Evolutionary conservation across 2,113 vertebrate genomes (phyloP), one percentile per base, ranked within the genome.

Genomic region (Oreotrochilus melanogaster): DNA sequence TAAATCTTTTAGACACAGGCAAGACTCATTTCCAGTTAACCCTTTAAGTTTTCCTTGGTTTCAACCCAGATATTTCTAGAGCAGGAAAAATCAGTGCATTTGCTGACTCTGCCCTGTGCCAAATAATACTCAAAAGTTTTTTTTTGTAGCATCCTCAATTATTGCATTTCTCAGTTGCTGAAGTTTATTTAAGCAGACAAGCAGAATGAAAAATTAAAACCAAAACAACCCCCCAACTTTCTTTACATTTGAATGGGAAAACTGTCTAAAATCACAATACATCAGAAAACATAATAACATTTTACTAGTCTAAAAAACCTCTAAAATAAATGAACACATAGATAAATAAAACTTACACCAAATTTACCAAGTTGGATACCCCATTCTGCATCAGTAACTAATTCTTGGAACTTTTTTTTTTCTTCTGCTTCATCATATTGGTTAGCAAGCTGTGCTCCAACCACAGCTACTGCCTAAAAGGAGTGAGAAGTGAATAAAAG

Each of bases 311-410:
- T n/a, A 73, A 85, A 18, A 58, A 51, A 33, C 37, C 5, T 4
- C 9, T 25, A 9, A 81, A 54, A 19, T 7, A 73, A 86, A 42
- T 31, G 28, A 78, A 60, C 3, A 37, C 35, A 37, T 10, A 17
- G 51, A 11, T 27, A 17, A 51, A 23, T 47, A 28, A 35, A 48
- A 97, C 98, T 96, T 74, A 99, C 99, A 81, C 98, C 99, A 65
- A 99, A 92, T 96, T 98, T 98, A 22, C 98, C 86, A 8, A 99
- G 99, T 62, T 98, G 98, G 89, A 99, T 98, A 11, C 99, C 99
- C 99, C 99, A 99, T 84, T 98, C 98, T 33, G 99, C 98, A 81
- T 99, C 99, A 24, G 97, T 98, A 84, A 98, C 98, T 71, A 99
- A 75, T 3, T 98, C 98, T 43, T 96, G 97, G 95, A 99, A 99